These are phyloP conservation scores for Eubasilissa splendida DNA, from an alignment of 2,888 invertebrate genomes.

Conservation along the genomic window DNA sequence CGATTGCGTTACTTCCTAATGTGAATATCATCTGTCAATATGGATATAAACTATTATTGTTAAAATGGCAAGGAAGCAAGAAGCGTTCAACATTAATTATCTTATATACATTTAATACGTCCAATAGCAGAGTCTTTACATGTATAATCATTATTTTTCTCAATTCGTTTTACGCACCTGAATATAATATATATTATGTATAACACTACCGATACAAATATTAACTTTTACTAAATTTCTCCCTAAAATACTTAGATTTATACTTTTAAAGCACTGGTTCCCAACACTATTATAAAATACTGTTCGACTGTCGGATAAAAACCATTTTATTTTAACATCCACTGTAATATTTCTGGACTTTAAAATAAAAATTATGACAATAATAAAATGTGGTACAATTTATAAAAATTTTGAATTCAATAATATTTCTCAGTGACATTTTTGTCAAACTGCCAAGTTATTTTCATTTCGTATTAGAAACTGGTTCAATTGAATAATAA, in stretches of 20 bases:
- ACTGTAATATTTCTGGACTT: too few species aligned
- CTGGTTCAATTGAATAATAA: too few species aligned
- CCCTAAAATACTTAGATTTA: slow-evolving; percentile 32
- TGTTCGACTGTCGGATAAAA: too few species aligned
- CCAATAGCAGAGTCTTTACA: slow-evolving; percentile 23
- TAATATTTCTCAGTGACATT: too few species aligned
- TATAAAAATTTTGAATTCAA: too few species aligned
- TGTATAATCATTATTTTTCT: slow-evolving; percentile 28
- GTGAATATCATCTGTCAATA: neutral
- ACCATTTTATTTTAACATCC: too few species aligned
- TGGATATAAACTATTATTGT: slow-evolving; percentile 14
- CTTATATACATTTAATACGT: slow-evolving; percentile 31
- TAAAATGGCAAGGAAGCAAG: slow-evolving; percentile 21
- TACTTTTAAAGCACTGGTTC: slow-evolving; percentile 15
- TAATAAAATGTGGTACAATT: too few species aligned
- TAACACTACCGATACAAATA: slow-evolving; percentile 42
- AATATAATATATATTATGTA: slow-evolving; percentile 31
- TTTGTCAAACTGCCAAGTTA: too few species aligned
- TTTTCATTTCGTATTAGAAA: too few species aligned
- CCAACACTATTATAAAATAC: neutral
- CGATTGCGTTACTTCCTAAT: too few species aligned
- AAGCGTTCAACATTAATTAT: slow-evolving; percentile 33
- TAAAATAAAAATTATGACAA: too few species aligned
- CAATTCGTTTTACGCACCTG: slow-evolving; percentile 46
- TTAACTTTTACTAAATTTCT: slow-evolving; percentile 45